Base-by-base conservation (phyloP, 2,113 vertebrate genomes). In the Strix aluco region DNA sequence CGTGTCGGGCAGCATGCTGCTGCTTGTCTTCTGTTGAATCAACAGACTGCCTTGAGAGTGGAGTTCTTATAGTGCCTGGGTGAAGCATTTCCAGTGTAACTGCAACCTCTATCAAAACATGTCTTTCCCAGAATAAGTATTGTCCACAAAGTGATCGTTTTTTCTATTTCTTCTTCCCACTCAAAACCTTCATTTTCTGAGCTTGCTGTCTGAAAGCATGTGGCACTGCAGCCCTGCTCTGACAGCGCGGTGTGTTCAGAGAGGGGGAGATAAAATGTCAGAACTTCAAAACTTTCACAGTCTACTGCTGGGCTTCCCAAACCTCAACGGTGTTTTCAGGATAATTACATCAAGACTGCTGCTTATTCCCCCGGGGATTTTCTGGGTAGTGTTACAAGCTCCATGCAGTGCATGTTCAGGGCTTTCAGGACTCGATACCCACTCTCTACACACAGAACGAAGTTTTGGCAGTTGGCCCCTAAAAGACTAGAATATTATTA, bases 231-330 rank as follows among this genome's bases (percentile, higher is more conserved):
- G 44, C 66, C 14, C 3, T 22, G 49, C 30, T 74, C 72, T 23
- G 21, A n/a, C 49, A 62, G 21, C 0, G 0, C 1, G 0, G 2
- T 52, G 55, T 26, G 2, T 77, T 66, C 6, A 3, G 38, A 69
- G 55, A 38, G 38, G 10, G 32, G 27, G 46, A 88, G 16, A 25
- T 22, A n/a, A 80, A 36, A 40, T 36, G 11, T 69, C 34, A 2
- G 4, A 52, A 5, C 61, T 92, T 82, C 27, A n/a, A 42, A 59
- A 46, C 13, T 29, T 21, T 74, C 40, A 25, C n/a, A 54, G 1
- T 14, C 52, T 55, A 9, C 27, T 59, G 26, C 22, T 42, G 19
- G 30, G 42, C 42, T 90, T 90, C 65, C 40, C 36, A 57, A 40
- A 51, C 18, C 46, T 78, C 52, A 13, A 18, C 10, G 13, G 29